These are phyloP conservation scores for Theodoxus fluviatilis DNA, from an alignment of 2,888 invertebrate species.

Conservation along the genomic window DNA sequence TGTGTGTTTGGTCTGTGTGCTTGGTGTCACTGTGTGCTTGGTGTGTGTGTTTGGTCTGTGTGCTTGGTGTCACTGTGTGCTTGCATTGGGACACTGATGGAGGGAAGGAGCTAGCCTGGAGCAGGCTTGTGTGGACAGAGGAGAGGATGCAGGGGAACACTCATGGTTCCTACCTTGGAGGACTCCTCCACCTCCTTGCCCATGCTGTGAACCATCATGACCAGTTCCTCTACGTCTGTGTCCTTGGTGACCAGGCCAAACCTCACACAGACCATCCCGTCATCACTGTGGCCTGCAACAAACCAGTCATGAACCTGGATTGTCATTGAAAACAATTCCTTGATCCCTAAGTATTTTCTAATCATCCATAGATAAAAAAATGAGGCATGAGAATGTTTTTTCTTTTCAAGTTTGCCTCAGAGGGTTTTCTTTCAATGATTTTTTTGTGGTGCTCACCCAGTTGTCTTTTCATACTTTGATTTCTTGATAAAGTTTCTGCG, in stretches of 20 bases:
- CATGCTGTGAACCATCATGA: slow-evolving; percentile 80
- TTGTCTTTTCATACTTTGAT: too few relatives aligned
- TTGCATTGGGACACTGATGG: too few relatives aligned
- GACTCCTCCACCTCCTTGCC: slow-evolving; percentile 94
- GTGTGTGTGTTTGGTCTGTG: too few relatives aligned
- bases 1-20: background rate
- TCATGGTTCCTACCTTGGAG: slow-evolving; percentile 72
- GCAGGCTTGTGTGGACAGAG: background rate
- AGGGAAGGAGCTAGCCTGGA: too few relatives aligned
- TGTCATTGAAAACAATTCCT: background rate
- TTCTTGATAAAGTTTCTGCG: too few relatives aligned
- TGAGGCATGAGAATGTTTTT: background rate
- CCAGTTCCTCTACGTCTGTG: slow-evolving; percentile 89
- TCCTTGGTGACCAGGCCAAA: slow-evolving; percentile 96
- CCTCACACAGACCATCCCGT: slow-evolving; percentile 86
- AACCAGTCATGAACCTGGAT: background rate
- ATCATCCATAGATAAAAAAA: background rate
- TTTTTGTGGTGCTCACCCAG: too few relatives aligned
- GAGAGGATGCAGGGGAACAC: background rate
- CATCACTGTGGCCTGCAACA: slow-evolving; percentile 78
- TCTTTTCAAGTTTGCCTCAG: too few relatives aligned
- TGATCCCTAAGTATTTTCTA: background rate
- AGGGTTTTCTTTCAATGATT: too few relatives aligned
- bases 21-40: background rate
- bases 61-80: too few relatives aligned